Conservation (phyloP, 2,888 invertebrate genomes). For the Chirona hameri region DNA sequence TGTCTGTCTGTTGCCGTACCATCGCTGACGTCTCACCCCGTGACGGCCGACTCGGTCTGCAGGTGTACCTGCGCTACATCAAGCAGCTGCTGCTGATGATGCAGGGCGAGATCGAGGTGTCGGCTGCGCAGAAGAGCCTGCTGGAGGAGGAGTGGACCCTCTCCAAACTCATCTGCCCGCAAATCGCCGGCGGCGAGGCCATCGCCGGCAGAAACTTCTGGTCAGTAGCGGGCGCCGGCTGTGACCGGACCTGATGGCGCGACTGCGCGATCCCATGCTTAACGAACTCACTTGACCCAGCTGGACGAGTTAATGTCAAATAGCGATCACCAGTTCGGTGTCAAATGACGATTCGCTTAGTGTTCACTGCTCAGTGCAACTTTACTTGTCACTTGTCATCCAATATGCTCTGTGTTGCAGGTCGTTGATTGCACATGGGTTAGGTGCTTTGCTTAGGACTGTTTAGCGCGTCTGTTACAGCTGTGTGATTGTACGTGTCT, state of each 20-base stretch:
- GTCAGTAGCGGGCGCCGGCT: constrained; percentile 54
- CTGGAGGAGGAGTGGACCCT: constrained; percentile 87
- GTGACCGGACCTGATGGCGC: no score
- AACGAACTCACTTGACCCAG: no score
- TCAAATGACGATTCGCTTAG: no score
- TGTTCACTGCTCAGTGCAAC: no score
- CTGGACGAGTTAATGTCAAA: no score
- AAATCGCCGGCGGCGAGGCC: constrained; percentile 68
- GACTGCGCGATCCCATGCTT: no score
- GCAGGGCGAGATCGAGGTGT: constrained; percentile 38
- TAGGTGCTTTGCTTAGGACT: neutral
- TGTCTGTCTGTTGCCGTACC: no score
- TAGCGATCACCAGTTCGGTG: no score
- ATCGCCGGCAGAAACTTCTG: constrained; percentile 74
- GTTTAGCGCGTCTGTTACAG: neutral
- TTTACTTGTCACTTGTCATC: no score
- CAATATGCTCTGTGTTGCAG: no score
- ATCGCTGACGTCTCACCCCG: no score
- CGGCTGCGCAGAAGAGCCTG: constrained; percentile 60
- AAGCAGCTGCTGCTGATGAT: constrained; percentile 71
- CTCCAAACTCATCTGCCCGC: constrained; percentile 70
- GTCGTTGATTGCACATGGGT: no score
- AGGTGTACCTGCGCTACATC: constrained; percentile 82
- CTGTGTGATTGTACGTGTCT: neutral
- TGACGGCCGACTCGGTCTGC: constrained; percentile 42